Percentiles rank a stretch among this genome's conserved stretches.
Conservation (phyloP, 2,113 vertebrate species). For the Gracilinanus agilis region DNA sequence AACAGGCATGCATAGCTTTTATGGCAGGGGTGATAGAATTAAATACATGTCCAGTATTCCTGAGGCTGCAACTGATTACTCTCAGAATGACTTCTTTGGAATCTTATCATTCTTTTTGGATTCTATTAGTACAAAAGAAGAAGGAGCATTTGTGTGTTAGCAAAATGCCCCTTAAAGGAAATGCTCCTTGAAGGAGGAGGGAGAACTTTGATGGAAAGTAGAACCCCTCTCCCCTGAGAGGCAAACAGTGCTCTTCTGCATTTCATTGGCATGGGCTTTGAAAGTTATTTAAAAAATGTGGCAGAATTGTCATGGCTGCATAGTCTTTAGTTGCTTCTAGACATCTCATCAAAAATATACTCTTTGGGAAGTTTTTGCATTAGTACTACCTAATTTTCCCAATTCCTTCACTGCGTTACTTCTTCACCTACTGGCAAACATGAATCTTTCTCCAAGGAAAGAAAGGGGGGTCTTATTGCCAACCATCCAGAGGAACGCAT, state of each 20-base stretch:
- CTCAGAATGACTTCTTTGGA: neutral
- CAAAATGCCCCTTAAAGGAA: neutral
- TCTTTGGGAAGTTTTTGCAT: neutral
- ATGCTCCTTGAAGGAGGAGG: neutral
- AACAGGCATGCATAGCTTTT: neutral
- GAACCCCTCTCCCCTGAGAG: neutral
- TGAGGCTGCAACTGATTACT: neutral
- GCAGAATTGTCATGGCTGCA: neutral
- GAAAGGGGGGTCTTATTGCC: neutral
- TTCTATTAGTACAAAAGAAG: neutral
- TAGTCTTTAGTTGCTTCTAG: neutral
- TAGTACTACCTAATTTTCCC: neutral
- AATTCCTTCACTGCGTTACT: neutral
- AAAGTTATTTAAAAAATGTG: neutral
- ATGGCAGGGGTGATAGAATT: neutral
- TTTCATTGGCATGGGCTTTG: neutral
- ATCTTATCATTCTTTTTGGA: neutral
- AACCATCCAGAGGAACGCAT: neutral
- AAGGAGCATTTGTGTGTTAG: neutral
- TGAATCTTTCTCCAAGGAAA: neutral
- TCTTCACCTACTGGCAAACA: neutral
- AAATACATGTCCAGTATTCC: neutral
- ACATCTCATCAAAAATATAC: neutral
- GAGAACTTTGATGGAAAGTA: neutral
- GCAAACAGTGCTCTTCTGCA: neutral